Percentiles rank a stretch among this genome's conserved stretches.
Evolutionary conservation across 2,888 invertebrate genomes (phyloP).

Genomic region (Drosophila planitibia): DNA sequence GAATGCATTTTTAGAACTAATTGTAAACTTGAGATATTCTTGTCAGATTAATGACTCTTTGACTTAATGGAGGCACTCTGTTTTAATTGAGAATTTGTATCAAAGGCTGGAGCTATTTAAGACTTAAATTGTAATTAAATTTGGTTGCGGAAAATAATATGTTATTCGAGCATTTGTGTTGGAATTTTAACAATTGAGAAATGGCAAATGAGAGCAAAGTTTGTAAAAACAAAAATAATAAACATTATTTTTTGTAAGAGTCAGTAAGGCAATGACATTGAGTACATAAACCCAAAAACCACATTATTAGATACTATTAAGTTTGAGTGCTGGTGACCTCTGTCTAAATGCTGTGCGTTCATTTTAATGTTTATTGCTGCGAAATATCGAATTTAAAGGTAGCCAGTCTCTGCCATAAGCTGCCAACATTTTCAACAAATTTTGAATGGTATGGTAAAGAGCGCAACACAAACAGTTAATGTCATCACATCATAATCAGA

Average conservation of each 20-base stretch:
- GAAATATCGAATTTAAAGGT: neutral
- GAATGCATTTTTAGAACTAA: neutral
- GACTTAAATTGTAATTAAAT: neutral
- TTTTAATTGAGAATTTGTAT: neutral
- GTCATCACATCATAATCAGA: slow-evolving; percentile 19
- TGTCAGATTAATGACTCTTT: neutral
- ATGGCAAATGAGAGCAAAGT: neutral
- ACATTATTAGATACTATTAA: neutral
- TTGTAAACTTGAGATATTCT: neutral
- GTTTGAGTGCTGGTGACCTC: neutral
- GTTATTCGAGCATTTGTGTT: neutral
- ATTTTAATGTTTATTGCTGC: neutral
- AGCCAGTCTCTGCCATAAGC: neutral
- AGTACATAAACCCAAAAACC: neutral
- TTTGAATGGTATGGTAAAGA: neutral
- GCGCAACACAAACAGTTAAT: neutral
- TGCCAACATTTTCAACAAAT: neutral
- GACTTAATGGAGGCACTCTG: neutral
- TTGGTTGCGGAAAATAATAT: neutral
- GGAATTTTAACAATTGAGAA: neutral
- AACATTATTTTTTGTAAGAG: neutral
- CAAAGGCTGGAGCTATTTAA: too few species aligned
- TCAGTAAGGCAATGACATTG: neutral
- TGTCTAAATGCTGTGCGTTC: neutral
- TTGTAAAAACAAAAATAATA: neutral